Percentiles rank a stretch among this genome's conserved stretches.
Conservation (phyloP, 2,888 invertebrate species). For the Spodoptera picta region DNA sequence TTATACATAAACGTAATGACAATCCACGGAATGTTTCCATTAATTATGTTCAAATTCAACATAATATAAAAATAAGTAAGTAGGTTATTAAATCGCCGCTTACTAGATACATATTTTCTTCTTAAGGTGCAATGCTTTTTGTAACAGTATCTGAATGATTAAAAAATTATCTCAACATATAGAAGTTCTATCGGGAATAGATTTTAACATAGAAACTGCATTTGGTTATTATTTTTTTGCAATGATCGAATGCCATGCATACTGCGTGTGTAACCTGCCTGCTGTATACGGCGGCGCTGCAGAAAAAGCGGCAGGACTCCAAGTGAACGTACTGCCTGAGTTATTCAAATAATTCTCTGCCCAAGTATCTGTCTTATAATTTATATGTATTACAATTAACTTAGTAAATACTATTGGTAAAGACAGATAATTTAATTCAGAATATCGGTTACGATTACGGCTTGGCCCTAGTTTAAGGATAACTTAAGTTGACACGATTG, state of each 20-base stretch:
- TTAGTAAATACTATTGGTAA: slow-evolving; percentile 15
- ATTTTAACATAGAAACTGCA: slow-evolving; percentile 23
- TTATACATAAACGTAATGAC: too few relatives aligned
- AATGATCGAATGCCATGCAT: slow-evolving; percentile 17
- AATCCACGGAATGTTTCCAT: too few relatives aligned
- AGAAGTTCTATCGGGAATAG: too few relatives aligned
- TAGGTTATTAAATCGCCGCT: too few relatives aligned
- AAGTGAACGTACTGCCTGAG: slow-evolving; percentile 19
- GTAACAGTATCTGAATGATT: background rate
- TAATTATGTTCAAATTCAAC: too few relatives aligned
- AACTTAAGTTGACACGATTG: slow-evolving; percentile 9
- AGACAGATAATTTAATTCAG: slow-evolving; percentile 19
- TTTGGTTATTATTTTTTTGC: slow-evolving; percentile 39
- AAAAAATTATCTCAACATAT: background rate
- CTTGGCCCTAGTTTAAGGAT: slow-evolving; percentile 17
- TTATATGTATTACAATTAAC: slow-evolving; percentile 24
- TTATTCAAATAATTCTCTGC: slow-evolving; percentile 33
- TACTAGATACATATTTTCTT: slow-evolving; percentile 2
- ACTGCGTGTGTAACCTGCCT: slow-evolving; percentile 15
- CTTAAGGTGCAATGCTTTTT: slow-evolving; percentile 10
- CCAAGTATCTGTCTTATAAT: slow-evolving; percentile 18
- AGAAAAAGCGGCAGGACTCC: slow-evolving; percentile 31
- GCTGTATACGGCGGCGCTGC: slow-evolving; percentile 30
- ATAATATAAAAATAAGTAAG: too few relatives aligned
- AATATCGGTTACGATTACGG: slow-evolving; percentile 23